Percentiles rank a stretch among this genome's conserved stretches.
Evolutionary conservation across 2,113 vertebrate genomes (phyloP).

Genomic region (Psophia crepitans): DNA sequence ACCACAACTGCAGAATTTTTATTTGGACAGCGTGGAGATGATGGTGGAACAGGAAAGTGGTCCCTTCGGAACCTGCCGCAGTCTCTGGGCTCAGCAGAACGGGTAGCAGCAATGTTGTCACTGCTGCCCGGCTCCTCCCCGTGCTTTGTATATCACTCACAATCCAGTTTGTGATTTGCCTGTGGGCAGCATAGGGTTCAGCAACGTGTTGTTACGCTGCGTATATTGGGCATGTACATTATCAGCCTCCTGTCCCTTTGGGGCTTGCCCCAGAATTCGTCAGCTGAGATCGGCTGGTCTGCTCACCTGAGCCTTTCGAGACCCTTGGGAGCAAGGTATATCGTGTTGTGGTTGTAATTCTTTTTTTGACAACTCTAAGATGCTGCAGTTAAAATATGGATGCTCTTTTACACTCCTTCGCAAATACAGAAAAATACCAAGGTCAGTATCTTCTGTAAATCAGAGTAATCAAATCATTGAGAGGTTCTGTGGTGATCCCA

Average conservation of each 20-base stretch:
- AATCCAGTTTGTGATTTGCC: not conserved
- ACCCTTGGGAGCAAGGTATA: not conserved
- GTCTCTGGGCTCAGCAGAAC: not conserved
- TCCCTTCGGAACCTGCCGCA: rapidly evolving
- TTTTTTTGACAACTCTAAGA: not conserved
- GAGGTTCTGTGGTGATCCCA: not conserved
- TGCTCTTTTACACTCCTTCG: not conserved
- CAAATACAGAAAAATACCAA: not conserved
- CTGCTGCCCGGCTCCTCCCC: not conserved
- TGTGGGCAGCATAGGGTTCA: not conserved
- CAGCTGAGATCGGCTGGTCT: not conserved
- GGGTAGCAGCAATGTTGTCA: too few species aligned
- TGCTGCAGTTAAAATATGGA: not conserved
- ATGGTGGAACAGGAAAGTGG: not conserved
- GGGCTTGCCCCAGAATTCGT: not conserved
- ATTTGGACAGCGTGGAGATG: not conserved
- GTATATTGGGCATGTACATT: not conserved
- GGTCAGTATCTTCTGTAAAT: not conserved
- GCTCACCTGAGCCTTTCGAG: not conserved
- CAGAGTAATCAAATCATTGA: not conserved
- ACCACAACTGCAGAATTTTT: not conserved
- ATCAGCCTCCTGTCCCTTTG: not conserved
- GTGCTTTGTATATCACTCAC: not conserved
- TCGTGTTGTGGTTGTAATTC: not conserved
- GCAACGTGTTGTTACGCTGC: not conserved